Conservation (phyloP, 2,888 invertebrate species). For the Cheilosia impressa region DNA sequence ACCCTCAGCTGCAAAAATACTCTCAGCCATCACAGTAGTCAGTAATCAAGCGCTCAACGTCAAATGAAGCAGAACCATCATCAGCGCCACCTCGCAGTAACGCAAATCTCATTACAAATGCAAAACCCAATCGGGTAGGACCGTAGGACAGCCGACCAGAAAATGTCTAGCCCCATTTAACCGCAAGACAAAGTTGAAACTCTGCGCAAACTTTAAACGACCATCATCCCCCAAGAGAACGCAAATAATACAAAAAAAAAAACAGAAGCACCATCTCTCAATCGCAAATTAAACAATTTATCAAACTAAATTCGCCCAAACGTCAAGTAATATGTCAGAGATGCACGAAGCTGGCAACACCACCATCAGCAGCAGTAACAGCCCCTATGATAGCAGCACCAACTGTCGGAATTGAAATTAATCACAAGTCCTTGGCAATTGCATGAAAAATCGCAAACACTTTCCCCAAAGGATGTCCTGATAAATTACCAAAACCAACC, state of each 20-base stretch:
- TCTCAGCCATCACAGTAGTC: background rate
- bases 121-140: constrained; percentile 35
- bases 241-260: too few relatives aligned
- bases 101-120: constrained; percentile 46
- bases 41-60: constrained; percentile 16
- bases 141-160: constrained; percentile 20
- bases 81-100: background rate
- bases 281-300: constrained; percentile 56
- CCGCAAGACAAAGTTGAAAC: constrained; percentile 65
- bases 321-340: constrained; percentile 56
- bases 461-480: constrained; percentile 67
- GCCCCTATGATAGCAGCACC: constrained; percentile 31
- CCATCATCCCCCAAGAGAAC: background rate
- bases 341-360: constrained; percentile 53
- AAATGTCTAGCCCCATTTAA: constrained; percentile 47
- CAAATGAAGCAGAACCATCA: constrained; percentile 44
- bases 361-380: constrained; percentile 23
- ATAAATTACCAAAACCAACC: constrained; percentile 62
- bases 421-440: constrained; percentile 66
- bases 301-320: constrained; percentile 54
- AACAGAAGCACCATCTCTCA: background rate
- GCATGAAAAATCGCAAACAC: constrained; percentile 64
- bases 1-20: constrained; percentile 25
- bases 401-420: constrained; percentile 71
- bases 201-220: constrained; percentile 9